Conservation (phyloP, 2,797 vertebrate species). For the Picus viridis region DNA sequence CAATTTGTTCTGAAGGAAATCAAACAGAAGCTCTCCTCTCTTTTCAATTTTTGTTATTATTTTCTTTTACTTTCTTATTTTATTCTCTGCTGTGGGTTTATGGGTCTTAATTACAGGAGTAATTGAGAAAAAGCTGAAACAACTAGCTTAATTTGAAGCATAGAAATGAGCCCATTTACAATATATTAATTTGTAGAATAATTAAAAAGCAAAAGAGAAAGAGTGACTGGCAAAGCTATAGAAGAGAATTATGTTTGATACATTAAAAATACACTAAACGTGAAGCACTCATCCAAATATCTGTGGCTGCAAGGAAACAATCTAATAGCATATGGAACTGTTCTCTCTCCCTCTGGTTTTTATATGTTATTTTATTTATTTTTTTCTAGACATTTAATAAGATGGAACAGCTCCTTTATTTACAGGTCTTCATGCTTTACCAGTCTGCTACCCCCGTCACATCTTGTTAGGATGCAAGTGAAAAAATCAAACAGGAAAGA, state of each 20-base stretch:
- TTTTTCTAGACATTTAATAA: background rate
- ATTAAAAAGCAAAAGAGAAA: constrained; percentile 45
- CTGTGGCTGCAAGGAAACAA: background rate
- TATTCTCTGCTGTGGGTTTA: constrained; percentile 17
- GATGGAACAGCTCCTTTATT: constrained; percentile 32
- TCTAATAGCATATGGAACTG: background rate
- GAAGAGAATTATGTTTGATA: background rate
- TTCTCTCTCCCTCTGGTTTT: background rate
- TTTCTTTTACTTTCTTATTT: background rate
- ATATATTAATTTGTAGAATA: constrained; percentile 40
- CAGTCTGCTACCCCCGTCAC: background rate
- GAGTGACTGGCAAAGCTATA: background rate
- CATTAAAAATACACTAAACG: background rate
- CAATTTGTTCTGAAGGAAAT: constrained; percentile 16
- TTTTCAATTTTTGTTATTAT: background rate
- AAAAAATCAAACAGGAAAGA: constrained; percentile 15
- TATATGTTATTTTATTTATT: no score
- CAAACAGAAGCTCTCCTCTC: background rate
- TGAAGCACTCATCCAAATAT: background rate
- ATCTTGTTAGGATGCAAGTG: background rate
- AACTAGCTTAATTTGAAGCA: constrained; percentile 39
- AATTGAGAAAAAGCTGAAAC: constrained; percentile 47
- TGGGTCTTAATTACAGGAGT: constrained; percentile 54
- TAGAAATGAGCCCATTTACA: constrained; percentile 37
- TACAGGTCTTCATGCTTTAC: constrained; percentile 1